Conservation (phyloP, 2,888 invertebrate genomes). For the Cephalotes varians region DNA sequence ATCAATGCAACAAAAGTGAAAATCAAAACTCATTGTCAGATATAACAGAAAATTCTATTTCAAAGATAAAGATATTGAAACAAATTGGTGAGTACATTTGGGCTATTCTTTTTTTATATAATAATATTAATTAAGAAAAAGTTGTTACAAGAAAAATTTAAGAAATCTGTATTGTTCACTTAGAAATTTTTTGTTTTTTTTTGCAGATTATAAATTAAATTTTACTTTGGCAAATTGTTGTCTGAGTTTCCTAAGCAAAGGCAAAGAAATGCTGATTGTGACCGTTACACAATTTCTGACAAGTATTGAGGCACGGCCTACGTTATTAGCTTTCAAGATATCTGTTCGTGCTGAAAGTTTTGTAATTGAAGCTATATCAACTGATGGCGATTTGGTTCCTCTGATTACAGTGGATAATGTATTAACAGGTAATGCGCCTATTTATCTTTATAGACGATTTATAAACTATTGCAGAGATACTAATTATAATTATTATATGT, state of each 20-base stretch:
- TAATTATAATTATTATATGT: slow-evolving; percentile 2
- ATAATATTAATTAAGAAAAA: neutral
- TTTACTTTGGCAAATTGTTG: slow-evolving; percentile 92
- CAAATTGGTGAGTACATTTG: slow-evolving; percentile 86
- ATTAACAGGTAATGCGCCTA: slow-evolving; percentile 81
- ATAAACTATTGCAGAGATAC: neutral
- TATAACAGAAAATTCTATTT: slow-evolving; percentile 53
- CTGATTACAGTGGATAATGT: slow-evolving; percentile 89
- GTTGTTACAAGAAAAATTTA: neutral
- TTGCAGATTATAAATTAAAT: slow-evolving; percentile 91
- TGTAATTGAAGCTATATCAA: slow-evolving; percentile 91
- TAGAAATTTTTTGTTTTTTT: neutral
- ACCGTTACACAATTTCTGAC: slow-evolving; percentile 91
- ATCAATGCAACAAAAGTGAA: slow-evolving; percentile 27
- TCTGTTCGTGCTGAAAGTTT: slow-evolving; percentile 91
- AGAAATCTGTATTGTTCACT: slow-evolving; percentile 1
- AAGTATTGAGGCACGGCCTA: slow-evolving; percentile 90
- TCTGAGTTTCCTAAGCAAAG: slow-evolving; percentile 89
- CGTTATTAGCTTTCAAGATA: slow-evolving; percentile 90
- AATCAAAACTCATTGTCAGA: slow-evolving; percentile 25
- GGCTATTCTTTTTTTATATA: slow-evolving; percentile 30
- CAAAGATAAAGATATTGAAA: slow-evolving; percentile 86
- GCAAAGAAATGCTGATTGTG: slow-evolving; percentile 90
- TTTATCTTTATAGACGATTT: neutral
- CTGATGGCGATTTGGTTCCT: slow-evolving; percentile 91